Conservation (phyloP, 2,113 vertebrate species). For the Ptyas mucosa region DNA sequence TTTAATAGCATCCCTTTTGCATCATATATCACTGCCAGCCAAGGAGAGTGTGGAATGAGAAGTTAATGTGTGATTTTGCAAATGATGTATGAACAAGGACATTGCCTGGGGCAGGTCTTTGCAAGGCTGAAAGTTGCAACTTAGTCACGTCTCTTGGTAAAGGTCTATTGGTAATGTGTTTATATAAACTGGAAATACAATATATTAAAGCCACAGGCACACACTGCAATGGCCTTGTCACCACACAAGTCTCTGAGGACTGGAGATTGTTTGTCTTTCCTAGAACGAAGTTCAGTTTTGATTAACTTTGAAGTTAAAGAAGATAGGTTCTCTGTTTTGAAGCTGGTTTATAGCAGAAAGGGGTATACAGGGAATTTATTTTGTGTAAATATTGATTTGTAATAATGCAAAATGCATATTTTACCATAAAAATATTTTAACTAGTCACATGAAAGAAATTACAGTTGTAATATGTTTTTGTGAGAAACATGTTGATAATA, state of each 20-base stretch:
- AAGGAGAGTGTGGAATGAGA: not conserved
- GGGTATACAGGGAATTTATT: not conserved
- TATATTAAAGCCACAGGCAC: not conserved
- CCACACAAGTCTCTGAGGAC: not conserved
- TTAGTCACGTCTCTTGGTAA: not conserved
- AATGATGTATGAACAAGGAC: not conserved
- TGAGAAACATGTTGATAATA: not conserved
- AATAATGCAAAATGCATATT: not conserved
- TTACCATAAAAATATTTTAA: not conserved
- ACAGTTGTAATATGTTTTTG: not conserved
- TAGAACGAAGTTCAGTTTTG: not conserved
- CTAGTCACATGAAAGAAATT: not conserved
- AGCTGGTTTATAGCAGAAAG: not conserved
- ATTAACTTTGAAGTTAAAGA: not conserved
- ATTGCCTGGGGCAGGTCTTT: not conserved
- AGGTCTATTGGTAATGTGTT: rapidly evolving
- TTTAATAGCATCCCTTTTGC: not conserved
- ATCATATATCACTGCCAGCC: not conserved
- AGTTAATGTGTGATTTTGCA: not conserved
- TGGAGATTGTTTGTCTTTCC: not conserved
- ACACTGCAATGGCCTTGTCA: rapidly evolving
- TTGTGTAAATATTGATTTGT: not conserved
- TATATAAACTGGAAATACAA: not conserved
- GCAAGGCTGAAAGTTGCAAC: not conserved
- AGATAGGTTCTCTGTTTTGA: not conserved